Evolutionary conservation across 2,888 invertebrate genomes (phyloP).

Genomic region (Clitarchus hookeri): DNA sequence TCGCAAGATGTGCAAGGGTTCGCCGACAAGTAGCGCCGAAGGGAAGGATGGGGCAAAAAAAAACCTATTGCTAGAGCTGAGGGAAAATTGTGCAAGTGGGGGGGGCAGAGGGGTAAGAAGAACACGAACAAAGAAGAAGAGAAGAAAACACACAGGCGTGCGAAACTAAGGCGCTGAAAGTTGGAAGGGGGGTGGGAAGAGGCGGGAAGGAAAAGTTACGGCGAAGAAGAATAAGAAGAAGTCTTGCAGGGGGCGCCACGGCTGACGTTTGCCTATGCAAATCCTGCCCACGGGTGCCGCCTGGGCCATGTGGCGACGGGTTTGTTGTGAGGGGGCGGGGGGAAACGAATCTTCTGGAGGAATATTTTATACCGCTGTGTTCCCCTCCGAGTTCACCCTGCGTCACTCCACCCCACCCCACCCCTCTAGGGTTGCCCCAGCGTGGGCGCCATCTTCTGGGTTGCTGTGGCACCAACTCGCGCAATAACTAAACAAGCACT

Average conservation of each 20-base stretch:
- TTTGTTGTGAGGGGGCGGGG: not conserved
- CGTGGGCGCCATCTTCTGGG: not conserved
- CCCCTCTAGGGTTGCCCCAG: not conserved
- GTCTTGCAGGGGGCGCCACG: not conserved
- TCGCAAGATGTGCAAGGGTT: not conserved
- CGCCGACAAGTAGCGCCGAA: not conserved
- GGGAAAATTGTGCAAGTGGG: not conserved
- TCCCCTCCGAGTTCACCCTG: not conserved
- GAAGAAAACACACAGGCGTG: not conserved
- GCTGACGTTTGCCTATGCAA: conserved; percentile 27
- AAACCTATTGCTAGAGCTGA: not conserved
- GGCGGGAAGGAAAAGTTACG: not conserved
- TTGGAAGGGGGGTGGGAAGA: too few species aligned
- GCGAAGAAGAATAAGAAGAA: not conserved
- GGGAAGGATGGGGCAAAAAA: not conserved
- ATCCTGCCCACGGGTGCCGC: conserved; percentile 20
- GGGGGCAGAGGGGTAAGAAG: not conserved
- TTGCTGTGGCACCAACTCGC: not conserved
- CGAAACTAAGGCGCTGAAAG: too few species aligned
- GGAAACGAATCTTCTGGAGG: conserved; percentile 24
- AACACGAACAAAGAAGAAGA: not conserved
- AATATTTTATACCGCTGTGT: conserved; percentile 25
- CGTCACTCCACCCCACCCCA: not conserved
- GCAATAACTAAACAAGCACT: conserved; percentile 5
- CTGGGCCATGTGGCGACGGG: not conserved